Evolutionary conservation across 1,140 invertebrate species (phyloP), one percentile per base, ranked within the genome.

Genomic region (Asobara japonica): DNA sequence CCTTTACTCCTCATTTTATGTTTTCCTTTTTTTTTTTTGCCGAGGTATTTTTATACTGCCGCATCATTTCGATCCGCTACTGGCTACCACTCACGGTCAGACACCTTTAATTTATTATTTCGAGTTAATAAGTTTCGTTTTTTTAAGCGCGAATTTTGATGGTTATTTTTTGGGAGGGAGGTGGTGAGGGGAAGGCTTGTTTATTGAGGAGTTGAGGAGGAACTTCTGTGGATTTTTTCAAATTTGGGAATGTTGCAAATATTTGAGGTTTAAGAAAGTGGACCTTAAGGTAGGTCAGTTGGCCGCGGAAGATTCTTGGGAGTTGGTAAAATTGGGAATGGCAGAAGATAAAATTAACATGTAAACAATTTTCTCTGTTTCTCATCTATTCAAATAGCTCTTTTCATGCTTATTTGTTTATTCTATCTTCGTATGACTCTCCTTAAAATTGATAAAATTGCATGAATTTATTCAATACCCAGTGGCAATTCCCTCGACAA

Each of bases 1-100:
- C 31, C 69, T 69, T 71, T 62, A 56, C 65, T 77, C 45, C 64
- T 41, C 25, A 60, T 29, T 45, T 38, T 11, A 45, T 45, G 13
- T 5, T 61, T 25, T 71, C 33, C 31, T 70, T 69, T 30, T 71
- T 51, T 45, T 48, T 60, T 61, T 45, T 62, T 41, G 25, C 13
- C 18, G 7, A 11, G 31, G 56, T 41, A 36, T 45, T 45, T 45
- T 45, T 45, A 45, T 45, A 45, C 41, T 45, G 41, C 41, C 41
- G 41, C 66, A 74, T 70, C 71, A 77, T 73, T 71, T 79, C 72
- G 76, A 80, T 79, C 75, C 71, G 79, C 77, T 78, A 72, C 73
- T 72, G n/a, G 30, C 16, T 27, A 67, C 75, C 66, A 67, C 74
- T 73, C 41, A 65, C 65, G 69, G 78, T 79, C 72, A 74, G 75